Conservation (phyloP, 2,888 invertebrate genomes). For the Lingula anatina region DNA sequence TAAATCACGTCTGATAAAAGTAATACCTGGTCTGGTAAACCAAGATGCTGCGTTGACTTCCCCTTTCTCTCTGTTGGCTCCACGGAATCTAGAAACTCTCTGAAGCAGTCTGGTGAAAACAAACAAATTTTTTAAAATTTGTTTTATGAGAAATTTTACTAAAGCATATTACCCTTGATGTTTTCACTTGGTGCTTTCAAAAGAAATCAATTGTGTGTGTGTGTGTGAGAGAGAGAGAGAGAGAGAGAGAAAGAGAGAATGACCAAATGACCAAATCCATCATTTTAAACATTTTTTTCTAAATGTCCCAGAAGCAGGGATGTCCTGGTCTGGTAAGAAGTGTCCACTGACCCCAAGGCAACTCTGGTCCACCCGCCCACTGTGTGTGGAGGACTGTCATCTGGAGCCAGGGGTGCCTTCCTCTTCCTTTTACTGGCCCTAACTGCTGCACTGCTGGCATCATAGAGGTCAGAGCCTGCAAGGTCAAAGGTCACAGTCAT, state of each 20-base stretch:
- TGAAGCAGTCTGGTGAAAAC: constrained; percentile 36
- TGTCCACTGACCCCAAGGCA: constrained; percentile 42
- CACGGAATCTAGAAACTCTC: constrained; percentile 42
- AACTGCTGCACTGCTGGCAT: too few relatives aligned
- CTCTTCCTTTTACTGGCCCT: constrained; percentile 29
- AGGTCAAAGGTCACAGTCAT: too few relatives aligned
- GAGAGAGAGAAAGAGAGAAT: neutral
- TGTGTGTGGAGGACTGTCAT: constrained; percentile 19
- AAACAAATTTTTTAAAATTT: neutral
- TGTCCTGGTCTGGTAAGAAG: too few relatives aligned
- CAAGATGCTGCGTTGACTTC: constrained; percentile 46
- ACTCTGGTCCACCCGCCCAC: constrained; percentile 36
- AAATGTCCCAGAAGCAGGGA: too few relatives aligned
- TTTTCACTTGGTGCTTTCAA: too few relatives aligned
- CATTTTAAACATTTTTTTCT: too few relatives aligned
- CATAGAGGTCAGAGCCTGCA: too few relatives aligned
- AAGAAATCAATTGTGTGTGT: too few relatives aligned
- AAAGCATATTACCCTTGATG: too few relatives aligned
- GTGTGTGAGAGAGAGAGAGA: too few relatives aligned
- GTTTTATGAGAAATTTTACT: too few relatives aligned
- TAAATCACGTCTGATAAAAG: constrained; percentile 2
- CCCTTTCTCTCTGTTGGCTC: constrained; percentile 41
- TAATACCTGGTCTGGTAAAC: constrained; percentile 46
- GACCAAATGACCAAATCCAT: neutral
- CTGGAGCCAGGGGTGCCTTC: constrained; percentile 22